Base-by-base conservation (phyloP, 2,888 invertebrate genomes). In the Heliconius cydno region DNA sequence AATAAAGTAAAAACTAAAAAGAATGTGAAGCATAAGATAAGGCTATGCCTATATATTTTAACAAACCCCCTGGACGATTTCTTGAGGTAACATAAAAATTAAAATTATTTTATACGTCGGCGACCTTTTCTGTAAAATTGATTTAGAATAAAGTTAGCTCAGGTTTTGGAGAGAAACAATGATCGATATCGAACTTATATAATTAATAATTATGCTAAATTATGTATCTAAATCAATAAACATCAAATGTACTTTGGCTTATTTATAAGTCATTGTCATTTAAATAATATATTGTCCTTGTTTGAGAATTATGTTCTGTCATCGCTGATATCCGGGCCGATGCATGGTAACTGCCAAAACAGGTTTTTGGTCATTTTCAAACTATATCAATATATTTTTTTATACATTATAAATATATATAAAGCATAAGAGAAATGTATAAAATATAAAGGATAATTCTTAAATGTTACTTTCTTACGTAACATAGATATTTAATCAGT, bases 251-350 rank as follows among this genome's bases (percentile, higher is more conserved):
- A 67, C 60, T 79, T 52, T 79, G 75, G 60, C 67, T 67, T 73
- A 80, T 80, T 80, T 72, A 67, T 71, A 80, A 79, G 77, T 41
- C 67, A 76, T 80, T 79, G 77, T 79, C 67, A 81, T 82, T 79
- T 82, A 65, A 76, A 74, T 70, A 77, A 75, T 68, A 66, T 77
- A 76, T 77, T 79, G 77, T 76, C 77, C 77, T 78, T 79, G 79
- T 60, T n/a, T 67, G 25, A 25, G 65, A 34, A 72, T 60, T 25
- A 60, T 67, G 46, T 60, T 60, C 60, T 38, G 12, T 34, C 52
- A 60, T 73, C 25, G 34, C 1, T 60, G 25, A 60, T 73, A 75
- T 82, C 79, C 74, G 78, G 78, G 68, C 52, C 34, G 60, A 15
- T 60, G 57, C 34, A 60, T n/a, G 34, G 12, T 57, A 30, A 30